Evolutionary conservation across 2,888 invertebrate genomes (phyloP).

Genomic region (Megaustenia siamemsis): DNA sequence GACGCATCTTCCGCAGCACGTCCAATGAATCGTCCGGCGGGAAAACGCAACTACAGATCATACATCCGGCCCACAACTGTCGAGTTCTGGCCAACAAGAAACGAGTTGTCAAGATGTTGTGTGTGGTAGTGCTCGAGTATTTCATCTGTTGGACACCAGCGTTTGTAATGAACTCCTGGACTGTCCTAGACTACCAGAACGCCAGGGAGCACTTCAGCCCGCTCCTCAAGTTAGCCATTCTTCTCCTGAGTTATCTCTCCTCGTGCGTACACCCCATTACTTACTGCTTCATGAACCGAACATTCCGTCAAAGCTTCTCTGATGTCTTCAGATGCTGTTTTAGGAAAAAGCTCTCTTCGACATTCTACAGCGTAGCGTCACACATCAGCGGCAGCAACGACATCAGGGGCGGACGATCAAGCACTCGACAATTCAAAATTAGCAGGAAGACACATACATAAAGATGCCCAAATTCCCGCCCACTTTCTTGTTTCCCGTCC

Average conservation of each 20-base stretch:
- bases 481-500: no score
- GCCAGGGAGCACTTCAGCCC: conserved; percentile 79
- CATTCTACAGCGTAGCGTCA: conserved; percentile 46
- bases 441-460: conserved; percentile 35
- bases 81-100: conserved; percentile 64
- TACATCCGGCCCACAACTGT: conserved; percentile 58
- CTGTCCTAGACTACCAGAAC: conserved; percentile 86
- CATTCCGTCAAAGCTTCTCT: conserved; percentile 90
- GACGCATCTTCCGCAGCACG: conserved; percentile 7
- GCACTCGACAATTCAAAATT: background rate
- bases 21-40: conserved; percentile 27
- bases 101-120: conserved; percentile 86
- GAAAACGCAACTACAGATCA: conserved; percentile 23
- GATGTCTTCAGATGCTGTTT: conserved; percentile 85
- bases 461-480: no score
- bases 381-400: background rate
- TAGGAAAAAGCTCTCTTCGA: conserved; percentile 37
- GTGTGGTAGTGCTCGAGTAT: conserved; percentile 92
- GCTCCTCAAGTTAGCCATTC: conserved; percentile 84
- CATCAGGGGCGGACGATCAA: background rate
- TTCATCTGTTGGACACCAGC: conserved; percentile 95
- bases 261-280: conserved; percentile 94
- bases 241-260: conserved; percentile 89
- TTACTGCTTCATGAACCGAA: conserved; percentile 94
- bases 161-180: conserved; percentile 89